Percentiles rank a stretch among this genome's conserved stretches.
phyloP scores from a whole-genome alignment of 2,888 invertebrate genomes.

The Lasioglossum lativentre region DNA sequence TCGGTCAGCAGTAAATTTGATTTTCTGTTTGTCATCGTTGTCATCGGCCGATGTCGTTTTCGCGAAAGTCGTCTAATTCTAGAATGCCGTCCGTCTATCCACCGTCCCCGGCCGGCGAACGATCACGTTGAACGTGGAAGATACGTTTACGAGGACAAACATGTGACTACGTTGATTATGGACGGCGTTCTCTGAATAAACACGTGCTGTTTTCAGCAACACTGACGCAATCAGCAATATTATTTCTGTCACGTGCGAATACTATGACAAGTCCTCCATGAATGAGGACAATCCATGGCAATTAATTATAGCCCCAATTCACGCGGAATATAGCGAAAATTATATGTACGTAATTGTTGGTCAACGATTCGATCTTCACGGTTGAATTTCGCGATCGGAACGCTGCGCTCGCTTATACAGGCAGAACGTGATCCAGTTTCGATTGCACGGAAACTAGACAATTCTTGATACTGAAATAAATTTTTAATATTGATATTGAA shows the following conservation, averaged over 20 bases:
- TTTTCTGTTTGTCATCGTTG: neutral
- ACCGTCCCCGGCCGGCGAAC: conserved; percentile 27
- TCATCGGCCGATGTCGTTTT: neutral
- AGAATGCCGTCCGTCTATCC: neutral
- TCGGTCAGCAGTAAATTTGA: neutral
- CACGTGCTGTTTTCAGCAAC: conserved; percentile 71
- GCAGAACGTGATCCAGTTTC: neutral
- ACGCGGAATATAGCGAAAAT: neutral
- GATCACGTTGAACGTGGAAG: conserved; percentile 67
- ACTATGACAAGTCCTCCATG: neutral
- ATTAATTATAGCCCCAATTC: neutral
- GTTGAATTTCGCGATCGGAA: neutral
- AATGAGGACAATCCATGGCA: neutral
- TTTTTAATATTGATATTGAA: neutral
- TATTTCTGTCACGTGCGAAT: conserved; percentile 53
- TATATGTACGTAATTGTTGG: neutral
- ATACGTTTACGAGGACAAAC: conserved; percentile 63
- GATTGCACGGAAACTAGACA: neutral
- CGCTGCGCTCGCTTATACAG: neutral
- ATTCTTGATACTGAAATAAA: neutral
- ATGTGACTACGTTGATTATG: conserved; percentile 63
- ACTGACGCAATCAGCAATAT: conserved; percentile 52
- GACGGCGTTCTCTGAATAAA: conserved; percentile 57
- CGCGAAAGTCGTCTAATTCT: conserved; percentile 42
- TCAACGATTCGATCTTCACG: neutral